A percentile compares a stretch with the other conserved stretches of the same genome.
phyloP scores from a whole-genome alignment of 1,140 invertebrate species.

The Lepidotrigona ventralis region DNA sequence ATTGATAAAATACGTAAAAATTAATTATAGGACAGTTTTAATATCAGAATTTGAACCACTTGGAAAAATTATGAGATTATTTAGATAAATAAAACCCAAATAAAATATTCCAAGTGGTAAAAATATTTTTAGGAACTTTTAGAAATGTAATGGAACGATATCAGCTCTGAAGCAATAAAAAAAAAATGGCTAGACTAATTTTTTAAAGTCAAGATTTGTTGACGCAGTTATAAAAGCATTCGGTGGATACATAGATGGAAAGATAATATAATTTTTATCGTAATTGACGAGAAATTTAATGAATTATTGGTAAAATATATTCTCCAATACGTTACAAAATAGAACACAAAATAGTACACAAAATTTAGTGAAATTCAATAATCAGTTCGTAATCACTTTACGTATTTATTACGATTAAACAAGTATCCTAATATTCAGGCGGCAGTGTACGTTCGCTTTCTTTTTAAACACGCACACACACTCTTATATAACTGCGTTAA shows the following conservation, averaged over 20 bases:
- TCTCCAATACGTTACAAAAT: neutral
- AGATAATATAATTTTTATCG: neutral
- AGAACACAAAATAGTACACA: neutral
- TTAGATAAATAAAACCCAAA: neutral
- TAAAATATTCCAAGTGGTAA: neutral
- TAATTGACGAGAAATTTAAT: neutral
- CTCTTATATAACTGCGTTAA: slow-evolving; percentile 36
- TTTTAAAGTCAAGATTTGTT: neutral
- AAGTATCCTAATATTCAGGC: neutral
- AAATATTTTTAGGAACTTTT: neutral
- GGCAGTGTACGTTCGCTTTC: neutral
- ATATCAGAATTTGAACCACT: neutral
- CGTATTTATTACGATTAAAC: neutral
- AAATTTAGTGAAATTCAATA: neutral
- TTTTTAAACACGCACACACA: slow-evolving; percentile 26
- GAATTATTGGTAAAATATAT: slow-evolving; percentile 1
- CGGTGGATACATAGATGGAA: neutral
- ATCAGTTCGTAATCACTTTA: neutral
- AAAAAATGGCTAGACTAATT: neutral
- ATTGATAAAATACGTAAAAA: neutral
- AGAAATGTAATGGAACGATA: neutral
- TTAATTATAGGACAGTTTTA: neutral
- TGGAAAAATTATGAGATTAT: neutral
- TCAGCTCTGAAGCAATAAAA: neutral
- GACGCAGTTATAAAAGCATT: neutral